Evolutionary conservation across 2,113 vertebrate genomes (phyloP).

Genomic region (Diphyllodes magnificus): DNA sequence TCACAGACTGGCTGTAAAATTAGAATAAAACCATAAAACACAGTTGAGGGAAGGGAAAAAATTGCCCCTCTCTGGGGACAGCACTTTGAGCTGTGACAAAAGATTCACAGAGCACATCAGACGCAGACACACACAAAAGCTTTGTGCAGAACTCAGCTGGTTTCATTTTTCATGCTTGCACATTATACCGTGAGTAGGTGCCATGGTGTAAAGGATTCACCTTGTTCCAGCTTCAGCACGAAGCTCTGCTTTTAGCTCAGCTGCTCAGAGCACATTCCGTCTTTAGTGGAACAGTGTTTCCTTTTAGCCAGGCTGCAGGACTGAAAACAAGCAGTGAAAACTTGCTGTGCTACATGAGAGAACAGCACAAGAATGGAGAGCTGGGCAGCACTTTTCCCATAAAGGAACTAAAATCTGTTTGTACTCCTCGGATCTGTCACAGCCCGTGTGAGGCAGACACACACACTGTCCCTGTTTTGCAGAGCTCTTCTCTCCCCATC

Average conservation of each 20-base stretch:
- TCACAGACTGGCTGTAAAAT: constrained; percentile 43
- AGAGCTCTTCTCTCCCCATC: neutral
- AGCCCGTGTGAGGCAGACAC: neutral
- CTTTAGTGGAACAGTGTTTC: neutral
- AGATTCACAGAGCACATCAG: neutral
- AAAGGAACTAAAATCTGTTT: neutral
- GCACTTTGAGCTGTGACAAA: constrained; percentile 13
- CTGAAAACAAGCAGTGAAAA: neutral
- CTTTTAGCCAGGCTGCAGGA: neutral
- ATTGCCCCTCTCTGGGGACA: neutral
- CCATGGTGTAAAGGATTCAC: neutral
- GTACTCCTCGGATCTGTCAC: neutral
- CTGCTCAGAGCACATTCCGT: neutral
- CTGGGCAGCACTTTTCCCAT: neutral
- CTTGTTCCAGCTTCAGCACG: neutral
- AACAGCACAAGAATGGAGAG: neutral
- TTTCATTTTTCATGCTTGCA: neutral
- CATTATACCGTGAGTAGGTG: neutral
- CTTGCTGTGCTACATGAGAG: neutral
- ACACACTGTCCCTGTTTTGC: neutral
- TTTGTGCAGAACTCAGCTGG: neutral
- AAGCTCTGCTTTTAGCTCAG: neutral
- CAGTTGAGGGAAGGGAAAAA: neutral
- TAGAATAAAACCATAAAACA: constrained; percentile 45
- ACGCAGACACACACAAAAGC: neutral